Evolutionary conservation across 2,888 invertebrate species (phyloP).

Genomic region (Polymixis flavicincta): DNA sequence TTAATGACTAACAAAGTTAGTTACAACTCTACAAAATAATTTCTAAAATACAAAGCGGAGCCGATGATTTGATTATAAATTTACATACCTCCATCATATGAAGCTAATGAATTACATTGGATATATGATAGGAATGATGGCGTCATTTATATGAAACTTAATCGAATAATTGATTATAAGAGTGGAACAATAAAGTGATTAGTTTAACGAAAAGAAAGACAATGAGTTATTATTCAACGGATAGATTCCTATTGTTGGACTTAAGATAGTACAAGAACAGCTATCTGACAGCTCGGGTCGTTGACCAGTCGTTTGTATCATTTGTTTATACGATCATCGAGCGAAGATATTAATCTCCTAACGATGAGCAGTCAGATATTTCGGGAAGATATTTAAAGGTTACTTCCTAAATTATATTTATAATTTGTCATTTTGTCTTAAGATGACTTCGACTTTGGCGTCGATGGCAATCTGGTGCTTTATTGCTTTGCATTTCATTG

Average conservation of each 20-base stretch:
- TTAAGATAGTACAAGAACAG: conserved; percentile 78
- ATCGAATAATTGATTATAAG: conserved; percentile 90
- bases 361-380: conserved; percentile 86
- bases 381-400: conserved; percentile 80
- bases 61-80: conserved; percentile 74
- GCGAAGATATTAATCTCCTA: conserved; percentile 85
- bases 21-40: conserved; percentile 71
- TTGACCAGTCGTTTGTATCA: conserved; percentile 84
- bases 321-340: conserved; percentile 88
- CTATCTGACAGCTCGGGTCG: conserved; percentile 83
- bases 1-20: conserved; percentile 71
- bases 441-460: conserved; percentile 66
- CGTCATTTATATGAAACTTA: conserved; percentile 87
- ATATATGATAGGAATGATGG: conserved; percentile 82
- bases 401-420: conserved; percentile 79
- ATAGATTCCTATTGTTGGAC: conserved; percentile 86
- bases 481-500: conserved; percentile 60
- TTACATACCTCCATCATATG: conserved; percentile 70
- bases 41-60: conserved; percentile 71
- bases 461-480: conserved; percentile 69
- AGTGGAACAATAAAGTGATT: conserved; percentile 90
- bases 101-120: conserved; percentile 83
- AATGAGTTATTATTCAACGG: conserved; percentile 89
- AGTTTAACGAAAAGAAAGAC: conserved; percentile 90
- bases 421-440: conserved; percentile 80